These are phyloP conservation scores for Polypedilum pembai DNA, from an alignment of 1,140 invertebrate species.

Conservation along the genomic window DNA sequence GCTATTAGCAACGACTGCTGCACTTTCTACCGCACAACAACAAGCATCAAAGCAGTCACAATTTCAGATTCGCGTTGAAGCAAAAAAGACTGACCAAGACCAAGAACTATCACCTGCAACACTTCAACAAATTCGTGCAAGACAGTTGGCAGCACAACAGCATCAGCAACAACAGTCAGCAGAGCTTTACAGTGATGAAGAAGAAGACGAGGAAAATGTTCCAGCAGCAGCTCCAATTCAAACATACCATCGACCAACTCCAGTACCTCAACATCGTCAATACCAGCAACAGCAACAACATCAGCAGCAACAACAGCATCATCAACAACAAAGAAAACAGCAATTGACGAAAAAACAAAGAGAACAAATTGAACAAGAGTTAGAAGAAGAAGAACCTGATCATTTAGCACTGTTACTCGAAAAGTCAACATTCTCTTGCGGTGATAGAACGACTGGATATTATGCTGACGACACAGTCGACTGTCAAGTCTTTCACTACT, in stretches of 20 bases:
- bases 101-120: neutral
- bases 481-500: constrained; percentile 92
- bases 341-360: constrained; percentile 37
- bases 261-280: constrained; percentile 33
- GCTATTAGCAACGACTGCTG: neutral
- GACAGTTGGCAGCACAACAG: neutral
- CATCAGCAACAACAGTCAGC: neutral
- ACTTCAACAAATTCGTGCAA: neutral
- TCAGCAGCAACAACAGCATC: constrained; percentile 41
- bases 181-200: neutral
- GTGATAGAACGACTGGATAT: constrained; percentile 74
- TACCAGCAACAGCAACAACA: constrained; percentile 39
- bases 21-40: neutral
- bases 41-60: neutral
- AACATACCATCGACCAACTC: neutral
- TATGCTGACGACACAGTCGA: constrained; percentile 83
- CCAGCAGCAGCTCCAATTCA: neutral
- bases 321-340: constrained; percentile 38
- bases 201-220: constrained; percentile 9
- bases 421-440: constrained; percentile 76
- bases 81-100: neutral
- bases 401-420: constrained; percentile 67
- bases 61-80: constrained; percentile 20
- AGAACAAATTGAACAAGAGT: constrained; percentile 49
- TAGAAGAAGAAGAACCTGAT: constrained; percentile 79